Evolutionary conservation across 1,140 invertebrate species (phyloP).

Genomic region (Drosophila nebulosa): DNA sequence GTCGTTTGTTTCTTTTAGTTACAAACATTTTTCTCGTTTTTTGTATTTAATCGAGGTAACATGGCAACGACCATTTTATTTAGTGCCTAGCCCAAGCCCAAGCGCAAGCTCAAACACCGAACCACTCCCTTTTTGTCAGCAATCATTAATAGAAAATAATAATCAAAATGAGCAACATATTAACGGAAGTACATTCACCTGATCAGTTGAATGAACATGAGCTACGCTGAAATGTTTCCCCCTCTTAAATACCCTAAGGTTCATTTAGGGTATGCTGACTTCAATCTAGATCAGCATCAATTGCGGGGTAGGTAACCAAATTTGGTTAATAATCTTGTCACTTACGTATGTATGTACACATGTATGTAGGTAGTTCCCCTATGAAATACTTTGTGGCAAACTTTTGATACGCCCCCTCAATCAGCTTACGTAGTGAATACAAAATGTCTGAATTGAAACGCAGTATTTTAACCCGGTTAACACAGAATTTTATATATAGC

Average conservation of each 20-base stretch:
- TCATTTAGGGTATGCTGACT: neutral
- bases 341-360: no score
- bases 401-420: neutral
- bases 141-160: slow-evolving; percentile 13
- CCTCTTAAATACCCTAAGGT: neutral
- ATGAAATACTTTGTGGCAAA: neutral
- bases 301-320: neutral
- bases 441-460: neutral
- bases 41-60: slow-evolving; percentile 69
- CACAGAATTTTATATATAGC: neutral
- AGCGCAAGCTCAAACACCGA: neutral
- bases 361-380: neutral
- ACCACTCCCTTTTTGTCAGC: slow-evolving; percentile 54
- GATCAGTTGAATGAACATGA: slow-evolving; percentile 76
- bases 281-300: neutral
- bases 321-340: neutral
- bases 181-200: slow-evolving; percentile 77
- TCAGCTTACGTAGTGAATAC: neutral
- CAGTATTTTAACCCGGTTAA: neutral
- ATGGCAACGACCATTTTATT: slow-evolving; percentile 55
- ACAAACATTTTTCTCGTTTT: neutral
- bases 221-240: slow-evolving; percentile 16
- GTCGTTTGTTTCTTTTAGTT: neutral
- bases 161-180: slow-evolving; percentile 50
- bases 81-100: slow-evolving; percentile 16